Conservation (phyloP, 2,797 vertebrate species). For the Hoplostethus mediterraneus region DNA sequence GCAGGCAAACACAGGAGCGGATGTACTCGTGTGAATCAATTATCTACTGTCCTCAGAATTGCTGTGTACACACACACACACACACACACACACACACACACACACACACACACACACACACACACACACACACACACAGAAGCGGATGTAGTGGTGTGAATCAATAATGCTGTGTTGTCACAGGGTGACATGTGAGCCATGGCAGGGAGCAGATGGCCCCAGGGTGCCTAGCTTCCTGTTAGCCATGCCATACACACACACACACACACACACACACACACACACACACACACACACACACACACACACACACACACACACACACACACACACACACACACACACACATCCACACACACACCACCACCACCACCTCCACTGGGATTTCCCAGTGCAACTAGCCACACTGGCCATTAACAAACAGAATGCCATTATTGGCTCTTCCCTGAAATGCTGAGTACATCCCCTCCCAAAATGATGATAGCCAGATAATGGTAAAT, state of each 20-base stretch:
- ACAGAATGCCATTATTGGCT: conserved; percentile 75
- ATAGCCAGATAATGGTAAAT: conserved; percentile 71
- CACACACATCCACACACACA: conserved; percentile 45
- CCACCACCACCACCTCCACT: conserved; percentile 47
- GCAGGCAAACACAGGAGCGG: conserved; percentile 75
- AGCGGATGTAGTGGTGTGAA: conserved; percentile 84
- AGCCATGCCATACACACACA: conserved; percentile 64
- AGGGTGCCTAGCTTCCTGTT: conserved; percentile 82
- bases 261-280: no score
- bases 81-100: conserved; percentile 51
- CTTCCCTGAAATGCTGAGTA: conserved; percentile 69
- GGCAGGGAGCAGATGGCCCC: conserved; percentile 81
- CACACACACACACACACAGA: conserved; percentile 68
- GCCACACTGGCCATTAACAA: conserved; percentile 78
- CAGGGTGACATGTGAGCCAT: conserved; percentile 83
- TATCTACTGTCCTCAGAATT: conserved; percentile 79
- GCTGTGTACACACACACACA: conserved; percentile 64
- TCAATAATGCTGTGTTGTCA: conserved; percentile 86
- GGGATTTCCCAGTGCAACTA: conserved; percentile 78
- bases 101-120: conserved; percentile 47
- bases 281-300: conserved; percentile 28
- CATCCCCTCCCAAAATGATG: conserved; percentile 55
- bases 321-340: neutral
- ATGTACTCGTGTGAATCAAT: conserved; percentile 80
- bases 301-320: conserved; percentile 27